Conservation (phyloP, 1,140 invertebrate genomes). For the Rhyacophila brunnea region DNA sequence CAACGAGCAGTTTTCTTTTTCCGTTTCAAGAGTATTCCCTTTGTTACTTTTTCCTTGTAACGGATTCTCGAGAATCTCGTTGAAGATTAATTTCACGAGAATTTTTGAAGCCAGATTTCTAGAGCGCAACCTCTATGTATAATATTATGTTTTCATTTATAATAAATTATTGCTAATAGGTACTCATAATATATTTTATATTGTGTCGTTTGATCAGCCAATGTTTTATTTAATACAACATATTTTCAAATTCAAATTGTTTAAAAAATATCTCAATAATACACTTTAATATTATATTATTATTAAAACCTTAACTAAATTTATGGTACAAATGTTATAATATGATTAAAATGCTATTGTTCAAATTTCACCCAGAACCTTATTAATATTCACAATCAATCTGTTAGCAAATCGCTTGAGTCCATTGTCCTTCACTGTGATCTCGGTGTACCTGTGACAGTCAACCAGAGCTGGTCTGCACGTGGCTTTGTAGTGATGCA, state of each 20-base stretch:
- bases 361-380: slow-evolving; percentile 28
- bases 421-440: slow-evolving; percentile 16
- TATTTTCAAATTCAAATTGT: background rate
- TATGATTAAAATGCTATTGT: slow-evolving; percentile 13
- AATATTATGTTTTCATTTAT: too few species aligned
- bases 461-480: slow-evolving; percentile 31
- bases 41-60: too few species aligned
- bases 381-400: slow-evolving; percentile 23
- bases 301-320: background rate
- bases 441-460: slow-evolving; percentile 24
- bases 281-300: background rate
- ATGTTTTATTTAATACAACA: background rate
- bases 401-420: slow-evolving; percentile 16
- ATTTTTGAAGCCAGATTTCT: too few species aligned
- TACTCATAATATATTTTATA: background rate
- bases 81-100: too few species aligned
- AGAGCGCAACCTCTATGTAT: too few species aligned
- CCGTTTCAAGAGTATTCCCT: too few species aligned
- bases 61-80: too few species aligned
- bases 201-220: background rate
- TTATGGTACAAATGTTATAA: background rate
- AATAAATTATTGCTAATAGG: background rate
- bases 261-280: background rate
- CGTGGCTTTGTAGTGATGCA: slow-evolving; percentile 32
- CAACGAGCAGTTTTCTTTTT: too few species aligned